Base-by-base conservation (phyloP, 2,113 vertebrate genomes). In the Tupaia tana region DNA sequence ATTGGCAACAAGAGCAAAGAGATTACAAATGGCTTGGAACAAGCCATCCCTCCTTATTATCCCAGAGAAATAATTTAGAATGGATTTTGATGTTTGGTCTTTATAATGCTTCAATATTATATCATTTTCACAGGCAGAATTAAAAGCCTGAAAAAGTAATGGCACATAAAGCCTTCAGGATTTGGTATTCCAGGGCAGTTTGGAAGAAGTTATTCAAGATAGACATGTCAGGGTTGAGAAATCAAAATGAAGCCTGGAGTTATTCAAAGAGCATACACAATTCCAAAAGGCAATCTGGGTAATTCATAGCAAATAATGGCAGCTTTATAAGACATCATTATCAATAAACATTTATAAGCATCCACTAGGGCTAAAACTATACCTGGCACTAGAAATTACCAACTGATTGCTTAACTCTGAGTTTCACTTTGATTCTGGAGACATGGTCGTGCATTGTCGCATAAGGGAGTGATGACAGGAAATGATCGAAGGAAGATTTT, bases 271-370 rank as follows among this genome's bases (percentile, higher is more conserved):
- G 86, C 66, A 86, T 63, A 73, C 25, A 58, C 66, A 91, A 86
- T 83, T 95, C 19, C 79, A 83, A 83, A 90, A 88, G 27, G 69
- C 43, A 92, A 4, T 86, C 27, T 75, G 24, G 19, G 67, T 67
- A 86, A 96, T 82, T 92, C 58, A 87, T 66, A 89, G 83, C 7
- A 94, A 89, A 91, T 56, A 67, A 27, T 75, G 61, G 52, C 18
- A 83, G 4, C 43, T 83, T 86, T 95, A 79, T 77, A 95, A 91
- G 18, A 61, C 24, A 79, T 82, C 70, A 77, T 92, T 29, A 86
- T 77, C 74, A 96, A 59, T 86, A 94, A 94, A 86, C 43, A 73
- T 58, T 89, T 79, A 29, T 91, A 91, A 86, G 29, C 16, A 83
- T 90, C 9, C 8, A 10, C 24, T 56, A 77, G 52, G 69, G 19